These are phyloP conservation scores for Lepidostoma basale DNA, from an alignment of 1,140 invertebrate species.

Conservation along the genomic window DNA sequence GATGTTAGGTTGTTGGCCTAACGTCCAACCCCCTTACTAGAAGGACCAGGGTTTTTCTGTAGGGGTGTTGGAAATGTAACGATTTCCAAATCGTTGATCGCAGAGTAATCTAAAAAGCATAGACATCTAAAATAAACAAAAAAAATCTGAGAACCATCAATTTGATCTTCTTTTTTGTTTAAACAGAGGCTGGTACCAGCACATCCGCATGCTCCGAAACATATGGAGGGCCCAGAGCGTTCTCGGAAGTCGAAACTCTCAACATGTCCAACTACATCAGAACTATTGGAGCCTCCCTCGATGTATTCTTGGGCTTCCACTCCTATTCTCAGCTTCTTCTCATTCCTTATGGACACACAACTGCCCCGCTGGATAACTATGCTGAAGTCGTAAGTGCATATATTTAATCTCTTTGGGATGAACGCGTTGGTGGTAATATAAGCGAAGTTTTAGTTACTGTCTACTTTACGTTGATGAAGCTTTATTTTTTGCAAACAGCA, in stretches of 20 bases:
- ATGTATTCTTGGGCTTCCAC: slow-evolving; percentile 69
- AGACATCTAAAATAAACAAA: too few relatives aligned
- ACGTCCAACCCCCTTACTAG: too few relatives aligned
- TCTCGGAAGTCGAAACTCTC: slow-evolving; percentile 75
- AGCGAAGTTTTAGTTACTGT: not conserved
- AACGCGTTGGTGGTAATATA: not conserved
- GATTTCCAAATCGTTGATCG: too few relatives aligned
- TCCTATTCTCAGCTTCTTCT: slow-evolving; percentile 77
- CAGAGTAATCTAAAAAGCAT: too few relatives aligned
- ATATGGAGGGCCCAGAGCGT: slow-evolving; percentile 68
- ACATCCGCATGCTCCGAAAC: slow-evolving; percentile 66
- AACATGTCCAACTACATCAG: slow-evolving; percentile 59
- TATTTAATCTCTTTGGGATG: too few relatives aligned
- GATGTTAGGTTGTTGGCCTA: too few relatives aligned
- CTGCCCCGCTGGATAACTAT: slow-evolving; percentile 65
- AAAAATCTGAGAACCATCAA: too few relatives aligned
- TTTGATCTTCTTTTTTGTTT: slow-evolving; percentile 40
- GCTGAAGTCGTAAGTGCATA: slow-evolving; percentile 62
- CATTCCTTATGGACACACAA: slow-evolving; percentile 72
- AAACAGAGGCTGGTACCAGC: slow-evolving; percentile 68
- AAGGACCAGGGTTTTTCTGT: too few relatives aligned
- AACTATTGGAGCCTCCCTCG: slow-evolving; percentile 49
- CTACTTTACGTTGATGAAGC: not conserved
- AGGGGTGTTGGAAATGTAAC: too few relatives aligned
- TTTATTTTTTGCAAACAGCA: not conserved